Evolutionary conservation across 2,797 vertebrate species (phyloP).

Genomic region (Strix occidentalis): DNA sequence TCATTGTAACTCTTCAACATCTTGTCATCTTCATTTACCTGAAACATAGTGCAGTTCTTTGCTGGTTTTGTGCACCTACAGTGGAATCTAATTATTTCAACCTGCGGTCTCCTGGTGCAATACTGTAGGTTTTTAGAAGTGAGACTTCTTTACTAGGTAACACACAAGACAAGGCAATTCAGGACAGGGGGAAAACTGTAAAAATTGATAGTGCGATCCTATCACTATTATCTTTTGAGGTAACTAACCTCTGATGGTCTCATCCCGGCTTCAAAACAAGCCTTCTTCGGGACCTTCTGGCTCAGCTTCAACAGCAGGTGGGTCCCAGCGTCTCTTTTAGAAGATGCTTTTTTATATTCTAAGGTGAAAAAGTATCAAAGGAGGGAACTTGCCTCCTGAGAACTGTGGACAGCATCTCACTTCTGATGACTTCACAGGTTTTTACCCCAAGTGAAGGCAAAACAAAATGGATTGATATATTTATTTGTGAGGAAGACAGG

Average conservation of each 20-base stretch:
- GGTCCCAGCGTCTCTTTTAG: not conserved
- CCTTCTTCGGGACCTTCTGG: not conserved
- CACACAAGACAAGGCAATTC: accelerated
- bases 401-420: not conserved
- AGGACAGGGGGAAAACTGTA: not conserved
- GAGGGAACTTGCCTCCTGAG: not conserved
- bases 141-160: not conserved
- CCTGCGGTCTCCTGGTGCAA: not conserved
- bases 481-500: not conserved
- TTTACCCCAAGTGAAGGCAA: not conserved
- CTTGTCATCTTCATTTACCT: not conserved
- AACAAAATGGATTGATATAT: not conserved
- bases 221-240: not conserved
- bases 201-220: accelerated
- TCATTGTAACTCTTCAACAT: not conserved
- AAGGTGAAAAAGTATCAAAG: not conserved
- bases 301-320: not conserved
- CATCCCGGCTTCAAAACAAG: not conserved
- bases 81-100: not conserved
- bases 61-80: not conserved
- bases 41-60: not conserved
- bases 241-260: not conserved
- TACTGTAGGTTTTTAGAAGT: not conserved
- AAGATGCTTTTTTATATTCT: not conserved
- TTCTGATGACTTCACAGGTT: not conserved